Evolutionary conservation across 2,797 vertebrate genomes (phyloP), one percentile per base, ranked within the genome.

Genomic region (Myiotriccus ornatus): DNA sequence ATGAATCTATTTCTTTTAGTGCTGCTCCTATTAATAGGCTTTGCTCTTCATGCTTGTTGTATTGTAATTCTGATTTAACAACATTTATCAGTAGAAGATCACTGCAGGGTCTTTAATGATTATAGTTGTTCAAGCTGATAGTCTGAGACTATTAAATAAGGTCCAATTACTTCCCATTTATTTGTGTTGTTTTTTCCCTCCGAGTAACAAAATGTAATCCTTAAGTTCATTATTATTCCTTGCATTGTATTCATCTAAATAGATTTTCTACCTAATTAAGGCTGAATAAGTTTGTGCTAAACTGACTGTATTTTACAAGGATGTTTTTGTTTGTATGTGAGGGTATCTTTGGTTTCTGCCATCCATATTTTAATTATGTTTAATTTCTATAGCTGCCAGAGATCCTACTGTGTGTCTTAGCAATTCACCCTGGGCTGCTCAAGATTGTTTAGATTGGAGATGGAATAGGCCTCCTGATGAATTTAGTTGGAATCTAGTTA

Each of bases 201-300:
- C 37, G 12, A 70, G 78, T 83, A 88, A 59, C 49, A 67, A 90
- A 96, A 91, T 85, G 87, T 94, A 95, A 96, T 96, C 78, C 80
- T 80, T 70, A 93, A 84, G 43, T 95, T 96, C 85, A 62, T 96
- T 96, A 87, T 95, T 93, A 93, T 94, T 94, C 93, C 91, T 95
- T 86, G 75, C 56, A 71, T 95, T 96, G 80, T 96, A 87, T 93
- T 95, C 3, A 87, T 95, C 85, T 94, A 94, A 96, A 95, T 84
- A 94, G 94, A 94, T 95, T 97, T 96, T 94, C 95, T 95, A 80
- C 83, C 85, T 96, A 96, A 96, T 97, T 96, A 94, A 95, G 81
- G 71, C 68, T 92, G 87, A 95, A 83, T 84, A 63, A 0, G 1
- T 94, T 94, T 93, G 53, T 90, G 86, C 75, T 94, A 94, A 96